These are phyloP conservation scores for Mesembrinibis cayennensis DNA, from an alignment of 2,113 vertebrate species.

Conservation along the genomic window DNA sequence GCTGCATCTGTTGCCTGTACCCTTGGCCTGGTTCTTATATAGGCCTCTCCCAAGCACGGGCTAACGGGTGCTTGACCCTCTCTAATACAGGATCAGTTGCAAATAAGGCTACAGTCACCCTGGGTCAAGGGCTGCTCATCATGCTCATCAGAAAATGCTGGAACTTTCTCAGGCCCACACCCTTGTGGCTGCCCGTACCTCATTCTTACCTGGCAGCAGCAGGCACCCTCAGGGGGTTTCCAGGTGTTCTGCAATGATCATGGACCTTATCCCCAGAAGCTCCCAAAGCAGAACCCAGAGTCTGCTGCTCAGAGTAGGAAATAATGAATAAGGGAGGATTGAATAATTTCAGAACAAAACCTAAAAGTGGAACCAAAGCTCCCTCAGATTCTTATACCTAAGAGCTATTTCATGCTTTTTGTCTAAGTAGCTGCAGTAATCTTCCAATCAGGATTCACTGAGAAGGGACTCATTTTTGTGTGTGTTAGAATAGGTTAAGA, in stretches of 20 bases:
- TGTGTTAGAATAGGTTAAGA: background rate
- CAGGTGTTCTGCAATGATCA: rapidly evolving
- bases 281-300: background rate
- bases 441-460: rapidly evolving
- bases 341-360: background rate
- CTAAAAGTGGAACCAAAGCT: background rate
- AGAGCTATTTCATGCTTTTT: background rate
- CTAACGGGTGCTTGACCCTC: background rate
- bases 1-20: background rate
- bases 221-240: background rate
- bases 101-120: background rate
- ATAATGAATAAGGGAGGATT: background rate
- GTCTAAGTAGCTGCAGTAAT: background rate
- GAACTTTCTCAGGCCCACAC: background rate
- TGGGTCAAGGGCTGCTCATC: background rate
- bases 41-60: background rate
- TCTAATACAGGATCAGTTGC: background rate
- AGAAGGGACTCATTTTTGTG: background rate
- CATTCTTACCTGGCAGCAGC: background rate
- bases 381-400: background rate
- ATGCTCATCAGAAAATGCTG: background rate
- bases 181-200: background rate
- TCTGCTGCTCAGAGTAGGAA: background rate
- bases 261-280: background rate
- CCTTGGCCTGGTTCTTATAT: background rate